phyloP scores from a whole-genome alignment of 1,140 invertebrate species.

The Eubasilissa regina region DNA sequence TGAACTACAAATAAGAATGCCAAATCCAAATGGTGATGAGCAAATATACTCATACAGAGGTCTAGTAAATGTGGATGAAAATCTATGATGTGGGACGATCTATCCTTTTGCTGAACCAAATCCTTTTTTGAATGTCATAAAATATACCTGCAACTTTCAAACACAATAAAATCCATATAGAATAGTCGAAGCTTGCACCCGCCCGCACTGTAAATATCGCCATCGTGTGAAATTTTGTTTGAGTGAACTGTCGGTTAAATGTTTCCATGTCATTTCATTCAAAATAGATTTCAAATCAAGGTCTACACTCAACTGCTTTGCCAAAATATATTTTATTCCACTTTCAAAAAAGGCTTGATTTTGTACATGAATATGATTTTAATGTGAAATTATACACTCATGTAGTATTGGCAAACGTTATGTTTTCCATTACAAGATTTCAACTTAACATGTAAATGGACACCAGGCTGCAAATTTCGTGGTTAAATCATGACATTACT shows the following conservation, averaged over 20 bases:
- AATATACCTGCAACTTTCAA: conserved; percentile 38
- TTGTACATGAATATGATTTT: conserved; percentile 15
- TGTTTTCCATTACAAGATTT: too few relatives aligned
- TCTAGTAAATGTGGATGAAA: conserved; percentile 8
- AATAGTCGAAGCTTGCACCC: background rate
- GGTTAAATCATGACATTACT: too few relatives aligned
- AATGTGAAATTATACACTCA: background rate
- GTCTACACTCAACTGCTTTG: conserved; percentile 3
- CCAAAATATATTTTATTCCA: conserved; percentile 46
- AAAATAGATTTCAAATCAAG: conserved; percentile 39
- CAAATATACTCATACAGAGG: conserved; percentile 9
- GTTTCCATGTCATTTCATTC: conserved; percentile 16
- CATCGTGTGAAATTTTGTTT: conserved; percentile 12
- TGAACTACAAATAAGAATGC: conserved; percentile 12
- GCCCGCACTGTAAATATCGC: background rate
- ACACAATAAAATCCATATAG: conserved; percentile 4
- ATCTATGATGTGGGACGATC: conserved; percentile 1
- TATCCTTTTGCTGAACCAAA: conserved; percentile 17
- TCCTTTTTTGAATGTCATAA: conserved; percentile 45
- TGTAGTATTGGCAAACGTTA: background rate
- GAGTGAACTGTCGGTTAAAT: conserved; percentile 8
- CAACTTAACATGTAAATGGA: too few relatives aligned
- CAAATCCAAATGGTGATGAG: conserved; percentile 10
- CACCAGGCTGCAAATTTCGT: too few relatives aligned
- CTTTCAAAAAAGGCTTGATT: conserved; percentile 37